A percentile compares a stretch with the other conserved stretches of the same genome.
phyloP scores from a whole-genome alignment of 2,113 vertebrate genomes.

The Cisticola juncidis region DNA sequence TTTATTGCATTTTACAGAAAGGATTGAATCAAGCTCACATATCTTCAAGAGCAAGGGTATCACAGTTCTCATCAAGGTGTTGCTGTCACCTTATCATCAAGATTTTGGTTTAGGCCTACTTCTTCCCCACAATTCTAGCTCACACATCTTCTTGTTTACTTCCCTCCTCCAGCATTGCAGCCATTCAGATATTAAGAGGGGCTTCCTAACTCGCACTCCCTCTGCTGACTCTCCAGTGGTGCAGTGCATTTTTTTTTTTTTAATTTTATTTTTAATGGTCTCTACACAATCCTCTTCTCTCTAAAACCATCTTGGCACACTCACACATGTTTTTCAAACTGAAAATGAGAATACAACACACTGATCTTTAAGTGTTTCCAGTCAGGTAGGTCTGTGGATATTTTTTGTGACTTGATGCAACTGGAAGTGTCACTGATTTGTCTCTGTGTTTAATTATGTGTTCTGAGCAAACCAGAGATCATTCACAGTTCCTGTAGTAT shows the following conservation, averaged over 20 bases:
- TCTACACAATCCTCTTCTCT: neutral
- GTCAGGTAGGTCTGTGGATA: neutral
- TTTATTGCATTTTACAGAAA: neutral
- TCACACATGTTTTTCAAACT: neutral
- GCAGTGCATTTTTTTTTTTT: neutral
- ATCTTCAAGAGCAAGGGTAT: neutral
- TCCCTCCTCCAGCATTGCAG: neutral
- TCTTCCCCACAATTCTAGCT: constrained; percentile 13
- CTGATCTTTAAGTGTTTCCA: neutral
- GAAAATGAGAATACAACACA: neutral
- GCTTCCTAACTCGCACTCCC: constrained; percentile 50
- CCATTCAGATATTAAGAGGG: constrained; percentile 14
- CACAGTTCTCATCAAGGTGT: neutral
- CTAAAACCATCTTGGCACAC: neutral
- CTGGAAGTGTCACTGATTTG: neutral
- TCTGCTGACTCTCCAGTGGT: constrained; percentile 52
- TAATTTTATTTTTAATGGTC: neutral
- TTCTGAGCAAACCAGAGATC: constrained; percentile 20
- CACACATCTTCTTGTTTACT: constrained; percentile 8
- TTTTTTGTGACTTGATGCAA: constrained; percentile 22
- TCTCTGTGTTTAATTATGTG: neutral
- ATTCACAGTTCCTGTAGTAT: constrained; percentile 27
- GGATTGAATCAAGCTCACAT: neutral
- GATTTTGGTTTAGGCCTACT: neutral
- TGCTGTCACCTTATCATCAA: neutral